Conservation (phyloP, 2,113 vertebrate species). For the Thinocorus orbignyianus region DNA sequence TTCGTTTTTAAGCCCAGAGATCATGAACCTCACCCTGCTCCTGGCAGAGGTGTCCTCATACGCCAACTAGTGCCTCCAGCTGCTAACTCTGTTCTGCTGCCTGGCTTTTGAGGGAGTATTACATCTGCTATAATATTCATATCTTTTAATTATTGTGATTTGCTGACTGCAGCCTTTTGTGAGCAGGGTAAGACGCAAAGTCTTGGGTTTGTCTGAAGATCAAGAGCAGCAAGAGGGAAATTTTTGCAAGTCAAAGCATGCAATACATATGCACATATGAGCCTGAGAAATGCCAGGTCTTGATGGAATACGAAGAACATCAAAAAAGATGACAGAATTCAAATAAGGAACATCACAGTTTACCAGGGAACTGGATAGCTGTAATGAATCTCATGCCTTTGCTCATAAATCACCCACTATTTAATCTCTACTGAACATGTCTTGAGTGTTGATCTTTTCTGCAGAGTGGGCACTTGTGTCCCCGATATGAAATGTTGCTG, state of each 20-base stretch:
- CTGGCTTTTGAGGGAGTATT: neutral
- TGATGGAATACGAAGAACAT: neutral
- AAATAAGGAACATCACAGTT: neutral
- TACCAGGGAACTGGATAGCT: neutral
- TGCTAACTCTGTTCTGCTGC: neutral
- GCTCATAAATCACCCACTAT: neutral
- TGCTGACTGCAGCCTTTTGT: conserved; percentile 4
- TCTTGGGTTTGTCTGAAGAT: neutral
- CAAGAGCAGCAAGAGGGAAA: neutral
- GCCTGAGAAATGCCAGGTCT: neutral
- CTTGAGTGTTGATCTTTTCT: neutral
- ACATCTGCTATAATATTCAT: neutral
- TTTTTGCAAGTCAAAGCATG: conserved; percentile 18
- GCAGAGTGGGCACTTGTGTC: neutral
- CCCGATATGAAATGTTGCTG: accelerated
- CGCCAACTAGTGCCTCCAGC: neutral
- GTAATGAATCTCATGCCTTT: neutral
- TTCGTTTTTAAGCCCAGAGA: neutral
- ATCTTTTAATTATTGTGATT: neutral
- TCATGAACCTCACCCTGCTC: neutral
- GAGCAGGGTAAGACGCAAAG: neutral
- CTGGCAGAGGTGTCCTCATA: neutral
- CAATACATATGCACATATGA: neutral
- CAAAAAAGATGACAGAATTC: neutral
- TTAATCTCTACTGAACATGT: accelerated